Evolutionary conservation across 2,888 invertebrate genomes (phyloP).

Genomic region (Cheilosia soror): DNA sequence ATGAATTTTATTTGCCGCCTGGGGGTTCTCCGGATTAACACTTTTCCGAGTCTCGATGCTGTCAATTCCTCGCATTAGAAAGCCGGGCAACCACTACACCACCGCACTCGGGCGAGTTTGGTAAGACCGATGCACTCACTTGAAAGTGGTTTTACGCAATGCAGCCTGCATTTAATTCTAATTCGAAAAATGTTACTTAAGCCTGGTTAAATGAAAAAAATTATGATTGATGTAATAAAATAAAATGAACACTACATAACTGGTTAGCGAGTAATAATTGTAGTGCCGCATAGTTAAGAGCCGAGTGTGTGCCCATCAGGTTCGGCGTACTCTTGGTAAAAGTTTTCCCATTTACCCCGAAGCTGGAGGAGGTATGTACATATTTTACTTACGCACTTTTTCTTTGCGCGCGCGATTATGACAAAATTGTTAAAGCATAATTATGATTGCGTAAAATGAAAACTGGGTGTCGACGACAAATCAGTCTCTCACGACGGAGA

Average conservation of each 20-base stretch:
- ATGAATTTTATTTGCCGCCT: constrained; percentile 15
- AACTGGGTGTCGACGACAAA: neutral
- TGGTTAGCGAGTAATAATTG: constrained; percentile 25
- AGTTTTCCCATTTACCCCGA: constrained; percentile 23
- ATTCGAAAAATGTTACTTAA: constrained; percentile 17
- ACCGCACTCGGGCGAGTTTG: neutral
- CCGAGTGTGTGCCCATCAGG: neutral
- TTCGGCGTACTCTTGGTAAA: constrained; percentile 24
- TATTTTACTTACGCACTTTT: neutral
- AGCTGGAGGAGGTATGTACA: neutral
- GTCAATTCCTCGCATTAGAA: constrained; percentile 16
- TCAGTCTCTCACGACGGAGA: no score
- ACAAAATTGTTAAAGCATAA: constrained; percentile 15
- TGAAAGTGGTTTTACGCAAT: constrained; percentile 46
- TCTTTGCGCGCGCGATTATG: constrained; percentile 1
- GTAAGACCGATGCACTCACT: constrained; percentile 13
- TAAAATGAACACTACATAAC: constrained; percentile 5
- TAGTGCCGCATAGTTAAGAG: neutral
- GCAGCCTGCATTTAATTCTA: constrained; percentile 27
- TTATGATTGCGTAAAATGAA: neutral
- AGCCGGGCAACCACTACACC: neutral
- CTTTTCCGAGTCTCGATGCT: constrained; percentile 1
- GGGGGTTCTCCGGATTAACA: constrained; percentile 3
- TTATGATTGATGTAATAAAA: constrained; percentile 46
- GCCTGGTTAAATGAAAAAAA: constrained; percentile 28